Conservation (phyloP, 2,797 vertebrate species). For the Cryptoprocta ferox region DNA sequence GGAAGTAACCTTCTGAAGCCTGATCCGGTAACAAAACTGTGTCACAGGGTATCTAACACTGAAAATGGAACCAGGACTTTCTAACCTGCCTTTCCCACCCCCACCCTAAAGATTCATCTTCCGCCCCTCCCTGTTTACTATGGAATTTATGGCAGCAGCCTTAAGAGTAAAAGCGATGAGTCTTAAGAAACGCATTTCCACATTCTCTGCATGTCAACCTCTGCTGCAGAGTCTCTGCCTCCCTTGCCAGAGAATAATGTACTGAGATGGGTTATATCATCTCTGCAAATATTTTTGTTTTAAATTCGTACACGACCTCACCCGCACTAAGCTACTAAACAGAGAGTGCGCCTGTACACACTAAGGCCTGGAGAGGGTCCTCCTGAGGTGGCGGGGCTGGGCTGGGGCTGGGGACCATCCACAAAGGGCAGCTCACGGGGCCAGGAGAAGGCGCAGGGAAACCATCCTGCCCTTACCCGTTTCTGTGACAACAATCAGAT, state of each 20-base stretch:
- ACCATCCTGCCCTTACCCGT: background rate
- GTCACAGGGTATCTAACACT: fast-evolving
- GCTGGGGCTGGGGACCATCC: fast-evolving
- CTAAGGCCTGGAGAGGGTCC: background rate
- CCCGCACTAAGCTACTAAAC: background rate
- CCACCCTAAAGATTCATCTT: background rate
- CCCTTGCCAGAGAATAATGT: background rate
- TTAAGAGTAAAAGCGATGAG: background rate
- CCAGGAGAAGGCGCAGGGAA: background rate
- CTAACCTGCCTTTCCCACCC: too few species aligned
- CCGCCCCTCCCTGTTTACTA: background rate
- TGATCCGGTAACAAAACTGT: background rate
- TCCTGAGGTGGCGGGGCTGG: fast-evolving
- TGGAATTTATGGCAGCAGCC: background rate
- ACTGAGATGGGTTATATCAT: background rate
- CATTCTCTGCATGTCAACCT: background rate
- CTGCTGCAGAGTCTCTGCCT: background rate
- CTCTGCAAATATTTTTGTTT: background rate
- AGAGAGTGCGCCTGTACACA: fast-evolving
- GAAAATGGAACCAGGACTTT: too few species aligned
- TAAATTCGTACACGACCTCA: background rate
- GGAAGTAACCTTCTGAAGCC: background rate
- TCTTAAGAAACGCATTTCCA: background rate
- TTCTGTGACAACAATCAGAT: background rate
- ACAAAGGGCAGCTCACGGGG: background rate